These are phyloP conservation scores for Drosophila teissieri DNA, from an alignment of 1,140 invertebrate genomes.

Conservation along the genomic window DNA sequence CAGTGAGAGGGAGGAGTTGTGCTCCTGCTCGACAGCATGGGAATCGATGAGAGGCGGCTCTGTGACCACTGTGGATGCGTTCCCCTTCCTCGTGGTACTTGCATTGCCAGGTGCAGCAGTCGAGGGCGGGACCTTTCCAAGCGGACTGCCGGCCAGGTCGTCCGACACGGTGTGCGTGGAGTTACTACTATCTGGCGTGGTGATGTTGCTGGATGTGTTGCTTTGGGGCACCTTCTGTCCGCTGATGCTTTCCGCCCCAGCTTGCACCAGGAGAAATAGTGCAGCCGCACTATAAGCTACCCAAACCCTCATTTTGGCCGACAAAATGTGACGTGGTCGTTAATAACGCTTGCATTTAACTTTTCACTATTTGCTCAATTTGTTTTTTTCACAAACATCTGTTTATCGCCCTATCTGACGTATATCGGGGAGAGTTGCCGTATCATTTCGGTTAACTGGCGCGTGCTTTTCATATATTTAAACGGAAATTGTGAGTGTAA, in stretches of 20 bases:
- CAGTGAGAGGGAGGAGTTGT: conserved; percentile 97
- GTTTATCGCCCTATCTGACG: conserved; percentile 20
- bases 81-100: conserved; percentile 29
- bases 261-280: not conserved
- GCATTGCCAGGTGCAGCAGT: conserved; percentile 4
- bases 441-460: not conserved
- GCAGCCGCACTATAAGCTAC: conserved; percentile 21
- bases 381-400: conserved; percentile 32
- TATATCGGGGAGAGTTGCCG: conserved; percentile 30
- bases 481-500: conserved; percentile 49
- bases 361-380: conserved; percentile 18
- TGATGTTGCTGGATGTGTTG: not conserved
- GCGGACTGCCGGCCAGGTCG: not conserved
- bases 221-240: conserved; percentile 1
- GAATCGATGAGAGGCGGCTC: conserved; percentile 87
- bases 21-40: conserved; percentile 96
- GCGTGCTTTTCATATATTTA: conserved; percentile 3
- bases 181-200: not conserved
- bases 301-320: conserved; percentile 12
- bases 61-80: conserved; percentile 52
- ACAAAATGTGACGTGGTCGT: not conserved
- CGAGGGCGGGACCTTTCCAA: conserved; percentile 1
- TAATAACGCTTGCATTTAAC: conserved; percentile 19
- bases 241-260: not conserved
- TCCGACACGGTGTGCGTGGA: not conserved